These are phyloP conservation scores for Cossypha polioptera DNA, from an alignment of 2,797 vertebrate genomes.

Conservation along the genomic window DNA sequence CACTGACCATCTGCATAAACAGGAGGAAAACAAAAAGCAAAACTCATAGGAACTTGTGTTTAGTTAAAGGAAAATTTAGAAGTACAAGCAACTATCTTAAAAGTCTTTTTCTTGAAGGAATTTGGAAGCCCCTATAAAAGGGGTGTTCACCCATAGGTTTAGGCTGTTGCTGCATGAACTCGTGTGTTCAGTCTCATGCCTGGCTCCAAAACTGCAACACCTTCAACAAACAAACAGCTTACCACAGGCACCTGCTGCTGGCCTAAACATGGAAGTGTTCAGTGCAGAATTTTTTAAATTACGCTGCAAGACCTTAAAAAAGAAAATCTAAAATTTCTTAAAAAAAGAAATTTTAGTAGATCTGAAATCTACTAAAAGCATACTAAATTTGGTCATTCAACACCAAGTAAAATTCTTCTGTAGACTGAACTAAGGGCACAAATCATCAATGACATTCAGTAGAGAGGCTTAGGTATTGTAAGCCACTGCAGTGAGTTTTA, in stretches of 20 bases:
- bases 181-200: too few relatives aligned
- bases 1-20: constrained; percentile 90
- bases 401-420: background rate
- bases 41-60: background rate
- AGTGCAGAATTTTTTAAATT: background rate
- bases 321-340: background rate
- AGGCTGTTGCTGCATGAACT: too few relatives aligned
- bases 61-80: background rate
- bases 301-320: background rate
- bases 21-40: background rate
- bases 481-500: background rate
- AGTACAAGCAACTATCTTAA: background rate
- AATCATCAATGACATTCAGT: background rate
- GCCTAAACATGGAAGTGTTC: background rate
- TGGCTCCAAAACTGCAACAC: too few relatives aligned
- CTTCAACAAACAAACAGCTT: background rate
- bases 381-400: background rate
- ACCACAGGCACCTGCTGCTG: background rate
- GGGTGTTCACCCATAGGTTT: too few relatives aligned
- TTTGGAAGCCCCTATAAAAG: too few relatives aligned
- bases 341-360: too few relatives aligned
- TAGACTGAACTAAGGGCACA: background rate
- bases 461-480: background rate
- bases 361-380: background rate
- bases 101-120: background rate